A percentile compares a stretch with the other conserved stretches of the same genome.
Evolutionary conservation across 1,140 invertebrate genomes (phyloP).

Genomic region (Whitmania pigra): DNA sequence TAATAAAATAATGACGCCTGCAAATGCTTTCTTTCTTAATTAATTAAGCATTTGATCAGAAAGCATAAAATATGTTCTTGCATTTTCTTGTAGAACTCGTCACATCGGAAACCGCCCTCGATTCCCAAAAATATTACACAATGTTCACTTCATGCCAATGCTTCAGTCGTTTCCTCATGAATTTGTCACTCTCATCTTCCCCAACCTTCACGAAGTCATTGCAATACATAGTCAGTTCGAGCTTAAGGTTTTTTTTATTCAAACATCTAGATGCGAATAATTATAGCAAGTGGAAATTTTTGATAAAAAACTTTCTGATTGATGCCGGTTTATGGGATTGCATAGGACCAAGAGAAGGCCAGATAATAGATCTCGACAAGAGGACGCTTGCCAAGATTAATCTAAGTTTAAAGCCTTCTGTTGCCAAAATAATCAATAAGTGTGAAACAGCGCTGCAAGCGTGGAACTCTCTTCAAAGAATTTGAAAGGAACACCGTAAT

Average conservation of each 20-base stretch:
- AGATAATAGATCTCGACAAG: no score
- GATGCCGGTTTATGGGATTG: no score
- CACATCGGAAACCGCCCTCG: constrained; percentile 86
- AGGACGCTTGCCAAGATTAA: no score
- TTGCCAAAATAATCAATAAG: no score
- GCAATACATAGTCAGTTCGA: constrained; percentile 36
- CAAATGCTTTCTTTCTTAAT: neutral
- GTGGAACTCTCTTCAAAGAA: no score
- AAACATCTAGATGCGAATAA: no score
- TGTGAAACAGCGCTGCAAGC: no score
- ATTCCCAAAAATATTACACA: constrained; percentile 75
- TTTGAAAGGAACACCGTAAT: no score
- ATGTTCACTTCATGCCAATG: constrained; percentile 75
- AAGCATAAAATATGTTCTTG: neutral
- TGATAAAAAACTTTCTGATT: no score
- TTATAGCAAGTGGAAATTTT: no score
- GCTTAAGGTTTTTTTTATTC: neutral
- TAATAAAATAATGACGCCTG: neutral
- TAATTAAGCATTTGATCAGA: neutral
- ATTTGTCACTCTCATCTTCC: constrained; percentile 71
- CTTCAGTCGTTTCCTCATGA: constrained; percentile 53
- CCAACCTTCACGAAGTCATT: constrained; percentile 71
- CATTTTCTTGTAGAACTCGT: constrained; percentile 80
- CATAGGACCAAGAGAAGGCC: no score
- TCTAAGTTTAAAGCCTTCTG: no score